Conservation (phyloP, 2,797 vertebrate species). For the Dryobates pubescens region DNA sequence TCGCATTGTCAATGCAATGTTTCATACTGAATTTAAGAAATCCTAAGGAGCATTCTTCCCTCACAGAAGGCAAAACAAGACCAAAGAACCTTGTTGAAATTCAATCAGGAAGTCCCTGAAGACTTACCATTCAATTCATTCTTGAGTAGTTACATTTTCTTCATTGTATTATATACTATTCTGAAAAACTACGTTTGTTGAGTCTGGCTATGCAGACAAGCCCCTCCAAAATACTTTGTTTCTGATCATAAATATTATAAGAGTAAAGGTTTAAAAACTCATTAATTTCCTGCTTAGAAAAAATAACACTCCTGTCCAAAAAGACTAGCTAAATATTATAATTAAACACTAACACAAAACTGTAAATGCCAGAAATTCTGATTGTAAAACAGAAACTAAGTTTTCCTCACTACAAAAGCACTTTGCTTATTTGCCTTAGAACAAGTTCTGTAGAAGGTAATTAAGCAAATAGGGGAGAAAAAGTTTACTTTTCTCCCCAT, state of each 20-base stretch:
- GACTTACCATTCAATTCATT: not conserved
- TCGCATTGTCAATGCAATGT: not conserved
- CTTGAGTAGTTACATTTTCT: not conserved
- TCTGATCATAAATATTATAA: not conserved
- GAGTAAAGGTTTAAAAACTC: conserved; percentile 9
- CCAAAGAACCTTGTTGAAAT: not conserved
- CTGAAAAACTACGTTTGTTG: not conserved
- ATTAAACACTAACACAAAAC: conserved; percentile 12
- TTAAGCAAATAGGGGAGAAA: conserved; percentile 1
- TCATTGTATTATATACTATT: not conserved
- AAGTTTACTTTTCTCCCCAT: not conserved
- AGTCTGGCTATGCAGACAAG: not conserved
- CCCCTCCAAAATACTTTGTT: not conserved
- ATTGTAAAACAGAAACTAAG: not conserved
- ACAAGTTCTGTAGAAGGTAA: not conserved
- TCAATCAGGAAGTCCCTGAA: not conserved
- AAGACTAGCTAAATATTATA: not conserved
- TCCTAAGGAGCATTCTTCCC: not conserved
- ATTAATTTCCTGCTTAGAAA: not conserved
- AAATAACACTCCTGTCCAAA: not conserved
- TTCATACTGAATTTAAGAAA: not conserved
- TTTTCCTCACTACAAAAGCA: not conserved
- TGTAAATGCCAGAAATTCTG: not conserved
- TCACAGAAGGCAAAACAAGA: not conserved
- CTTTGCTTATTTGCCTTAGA: not conserved